A percentile compares a stretch with the other conserved stretches of the same genome.
Conservation (phyloP, 2,797 vertebrate species). For the Notolabrus celidotus region DNA sequence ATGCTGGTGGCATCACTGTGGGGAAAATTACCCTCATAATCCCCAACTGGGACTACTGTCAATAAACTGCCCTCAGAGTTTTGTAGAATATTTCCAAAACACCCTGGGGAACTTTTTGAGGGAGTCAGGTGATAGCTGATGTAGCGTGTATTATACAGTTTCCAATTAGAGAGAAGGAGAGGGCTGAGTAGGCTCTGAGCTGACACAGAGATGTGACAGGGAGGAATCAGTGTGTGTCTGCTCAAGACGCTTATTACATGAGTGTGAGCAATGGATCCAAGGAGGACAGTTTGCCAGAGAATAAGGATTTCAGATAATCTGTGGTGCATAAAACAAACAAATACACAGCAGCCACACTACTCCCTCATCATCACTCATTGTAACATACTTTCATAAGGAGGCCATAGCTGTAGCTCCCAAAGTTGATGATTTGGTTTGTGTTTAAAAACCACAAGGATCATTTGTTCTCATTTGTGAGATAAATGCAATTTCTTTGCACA, state of each 20-base stretch:
- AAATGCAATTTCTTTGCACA: slow-evolving; percentile 1
- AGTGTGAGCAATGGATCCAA: slow-evolving; percentile 37
- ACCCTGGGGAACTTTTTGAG: slow-evolving; percentile 9
- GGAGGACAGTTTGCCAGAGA: slow-evolving; percentile 22
- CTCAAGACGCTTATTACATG: slow-evolving; percentile 13
- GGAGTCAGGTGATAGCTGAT: slow-evolving; percentile 21
- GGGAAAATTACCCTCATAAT: slow-evolving; percentile 49
- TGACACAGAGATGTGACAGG: slow-evolving; percentile 14
- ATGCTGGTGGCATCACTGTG: slow-evolving; percentile 39
- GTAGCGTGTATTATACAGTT: not conserved
- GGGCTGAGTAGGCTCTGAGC: slow-evolving; percentile 32
- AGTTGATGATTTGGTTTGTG: slow-evolving; percentile 14
- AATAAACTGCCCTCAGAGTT: slow-evolving; percentile 25
- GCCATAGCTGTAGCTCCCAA: slow-evolving; percentile 13
- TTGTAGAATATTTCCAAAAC: slow-evolving; percentile 42
- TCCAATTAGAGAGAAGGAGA: slow-evolving; percentile 44
- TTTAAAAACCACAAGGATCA: slow-evolving; percentile 36
- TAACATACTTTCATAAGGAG: slow-evolving; percentile 29
- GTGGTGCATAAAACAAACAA: slow-evolving; percentile 37
- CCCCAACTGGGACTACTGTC: slow-evolving; percentile 45
- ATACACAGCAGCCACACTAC: slow-evolving; percentile 14
- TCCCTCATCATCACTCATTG: slow-evolving; percentile 44
- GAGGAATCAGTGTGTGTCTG: not conserved
- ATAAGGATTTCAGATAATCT: slow-evolving; percentile 28
- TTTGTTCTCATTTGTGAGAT: slow-evolving; percentile 41